Evolutionary conservation across 2,888 invertebrate species (phyloP).

Genomic region (Ectropis crepuscularia): DNA sequence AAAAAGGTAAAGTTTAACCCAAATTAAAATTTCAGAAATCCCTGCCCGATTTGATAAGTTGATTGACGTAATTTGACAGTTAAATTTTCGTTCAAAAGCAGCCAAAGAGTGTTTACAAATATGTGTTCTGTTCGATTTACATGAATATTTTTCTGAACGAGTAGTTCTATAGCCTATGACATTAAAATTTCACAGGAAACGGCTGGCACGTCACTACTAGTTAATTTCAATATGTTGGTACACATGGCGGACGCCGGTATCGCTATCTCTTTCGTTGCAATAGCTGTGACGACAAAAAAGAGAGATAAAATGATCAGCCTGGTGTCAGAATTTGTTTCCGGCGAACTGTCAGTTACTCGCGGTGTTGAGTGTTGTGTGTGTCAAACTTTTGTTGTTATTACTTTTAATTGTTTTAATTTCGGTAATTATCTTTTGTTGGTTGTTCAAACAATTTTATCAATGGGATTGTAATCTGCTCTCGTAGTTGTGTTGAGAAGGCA

Average conservation of each 20-base stretch:
- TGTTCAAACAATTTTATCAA: slow-evolving; percentile 62
- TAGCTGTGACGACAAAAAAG: background rate
- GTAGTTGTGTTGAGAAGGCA: slow-evolving; percentile 43
- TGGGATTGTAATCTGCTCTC: slow-evolving; percentile 57
- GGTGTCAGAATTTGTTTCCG: slow-evolving; percentile 46
- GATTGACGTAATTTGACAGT: slow-evolving; percentile 45
- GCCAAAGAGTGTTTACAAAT: slow-evolving; percentile 15
- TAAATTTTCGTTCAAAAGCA: slow-evolving; percentile 41
- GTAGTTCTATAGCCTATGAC: background rate
- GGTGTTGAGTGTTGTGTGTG: slow-evolving; percentile 60
- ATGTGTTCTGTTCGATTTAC: too few relatives aligned
- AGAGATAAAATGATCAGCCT: background rate
- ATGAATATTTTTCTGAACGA: background rate
- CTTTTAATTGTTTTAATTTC: slow-evolving; percentile 62
- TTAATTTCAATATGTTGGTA: slow-evolving; percentile 39
- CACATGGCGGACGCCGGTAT: slow-evolving; percentile 53
- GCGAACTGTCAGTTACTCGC: slow-evolving; percentile 65
- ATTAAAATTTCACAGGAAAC: slow-evolving; percentile 47
- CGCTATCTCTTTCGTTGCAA: slow-evolving; percentile 39
- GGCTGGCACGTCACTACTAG: slow-evolving; percentile 55
- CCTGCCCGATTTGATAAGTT: slow-evolving; percentile 56
- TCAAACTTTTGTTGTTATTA: slow-evolving; percentile 82
- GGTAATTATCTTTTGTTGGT: slow-evolving; percentile 57
- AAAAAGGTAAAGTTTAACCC: slow-evolving; percentile 33
- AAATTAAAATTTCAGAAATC: slow-evolving; percentile 49